Percentiles rank a stretch among this genome's conserved stretches.
phyloP scores from a whole-genome alignment of 2,888 invertebrate genomes.

The Enchytraeus crypticus region DNA sequence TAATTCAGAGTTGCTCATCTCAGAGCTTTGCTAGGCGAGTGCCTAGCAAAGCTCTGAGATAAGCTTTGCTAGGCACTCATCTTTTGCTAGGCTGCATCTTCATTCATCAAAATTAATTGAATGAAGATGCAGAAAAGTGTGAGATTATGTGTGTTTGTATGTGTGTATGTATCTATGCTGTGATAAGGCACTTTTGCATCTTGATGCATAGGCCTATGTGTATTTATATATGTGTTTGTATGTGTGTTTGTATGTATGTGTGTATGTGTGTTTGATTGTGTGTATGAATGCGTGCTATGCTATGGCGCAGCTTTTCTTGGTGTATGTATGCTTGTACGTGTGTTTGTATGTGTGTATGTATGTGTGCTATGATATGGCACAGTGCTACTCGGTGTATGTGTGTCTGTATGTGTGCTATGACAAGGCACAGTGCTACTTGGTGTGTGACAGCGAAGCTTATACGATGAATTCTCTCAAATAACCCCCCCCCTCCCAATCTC shows the following conservation, averaged over 20 bases:
- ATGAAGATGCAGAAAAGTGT: too few relatives aligned
- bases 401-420: not conserved
- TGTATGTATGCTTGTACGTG: not conserved
- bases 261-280: too few relatives aligned
- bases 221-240: not conserved
- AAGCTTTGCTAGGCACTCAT: too few relatives aligned
- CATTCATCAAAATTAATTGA: too few relatives aligned
- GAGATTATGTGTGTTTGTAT: not conserved
- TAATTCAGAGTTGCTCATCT: too few relatives aligned
- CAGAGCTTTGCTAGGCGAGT: too few relatives aligned
- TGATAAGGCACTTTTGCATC: not conserved
- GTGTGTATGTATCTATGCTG: not conserved
- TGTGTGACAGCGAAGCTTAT: too few relatives aligned
- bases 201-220: not conserved
- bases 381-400: not conserved
- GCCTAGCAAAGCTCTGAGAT: too few relatives aligned
- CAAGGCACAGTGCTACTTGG: not conserved
- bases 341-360: not conserved
- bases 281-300: not conserved
- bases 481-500: too few relatives aligned
- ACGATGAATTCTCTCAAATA: too few relatives aligned
- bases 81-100: too few relatives aligned
- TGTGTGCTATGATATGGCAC: too few relatives aligned
- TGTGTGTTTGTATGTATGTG: not conserved
- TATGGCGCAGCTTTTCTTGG: not conserved